phyloP scores from a whole-genome alignment of 2,888 invertebrate species.

The Cheilosia soror region DNA sequence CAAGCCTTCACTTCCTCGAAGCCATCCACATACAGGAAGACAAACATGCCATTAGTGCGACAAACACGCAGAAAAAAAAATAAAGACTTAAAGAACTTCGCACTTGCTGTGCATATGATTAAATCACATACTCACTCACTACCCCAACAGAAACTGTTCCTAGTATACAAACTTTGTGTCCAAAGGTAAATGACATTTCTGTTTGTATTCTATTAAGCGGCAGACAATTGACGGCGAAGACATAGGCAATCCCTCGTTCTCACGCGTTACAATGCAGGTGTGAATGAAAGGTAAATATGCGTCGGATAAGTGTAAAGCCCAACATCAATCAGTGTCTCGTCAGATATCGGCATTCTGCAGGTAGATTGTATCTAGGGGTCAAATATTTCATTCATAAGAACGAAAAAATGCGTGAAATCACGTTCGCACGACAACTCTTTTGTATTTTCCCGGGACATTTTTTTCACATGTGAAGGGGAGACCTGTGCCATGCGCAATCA shows the following conservation, averaged over 20 bases:
- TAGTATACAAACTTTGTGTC: conserved; percentile 9
- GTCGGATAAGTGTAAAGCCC: conserved; percentile 66
- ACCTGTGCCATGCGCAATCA: not conserved
- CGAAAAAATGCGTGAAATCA: not conserved
- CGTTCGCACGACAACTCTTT: conserved; percentile 58
- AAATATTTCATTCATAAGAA: conserved; percentile 12
- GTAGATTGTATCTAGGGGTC: conserved; percentile 27
- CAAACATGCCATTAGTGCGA: conserved; percentile 15
- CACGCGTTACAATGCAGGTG: conserved; percentile 55
- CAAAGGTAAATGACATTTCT: conserved; percentile 68
- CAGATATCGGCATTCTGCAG: conserved; percentile 6
- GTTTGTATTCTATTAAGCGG: conserved; percentile 21
- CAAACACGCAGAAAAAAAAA: conserved; percentile 1
- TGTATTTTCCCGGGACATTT: not conserved
- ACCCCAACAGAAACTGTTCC: conserved; percentile 13
- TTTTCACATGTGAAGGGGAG: not conserved
- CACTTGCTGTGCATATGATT: conserved; percentile 63
- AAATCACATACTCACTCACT: conserved; percentile 64
- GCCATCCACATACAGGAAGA: conserved; percentile 47
- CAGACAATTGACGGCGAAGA: conserved; percentile 49
- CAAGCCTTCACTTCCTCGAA: conserved; percentile 69
- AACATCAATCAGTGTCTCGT: conserved; percentile 69
- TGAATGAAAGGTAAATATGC: conserved; percentile 60
- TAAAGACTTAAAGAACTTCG: conserved; percentile 36
- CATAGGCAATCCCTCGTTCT: conserved; percentile 54